Conservation (phyloP, 2,113 vertebrate genomes). For the Mesoclemmys tuberculata region DNA sequence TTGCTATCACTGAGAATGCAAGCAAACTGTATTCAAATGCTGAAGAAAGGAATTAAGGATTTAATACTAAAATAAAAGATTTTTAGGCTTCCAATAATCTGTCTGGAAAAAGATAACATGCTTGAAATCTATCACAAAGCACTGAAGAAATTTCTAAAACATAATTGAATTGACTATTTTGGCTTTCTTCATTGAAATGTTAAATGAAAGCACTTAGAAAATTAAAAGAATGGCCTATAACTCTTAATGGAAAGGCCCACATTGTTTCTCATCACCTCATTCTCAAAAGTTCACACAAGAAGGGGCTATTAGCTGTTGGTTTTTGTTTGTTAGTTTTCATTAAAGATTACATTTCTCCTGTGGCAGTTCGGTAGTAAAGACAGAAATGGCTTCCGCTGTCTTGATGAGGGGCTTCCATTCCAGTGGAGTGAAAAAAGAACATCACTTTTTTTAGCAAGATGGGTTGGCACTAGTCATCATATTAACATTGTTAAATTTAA, state of each 20-base stretch:
- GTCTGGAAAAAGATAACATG: background rate
- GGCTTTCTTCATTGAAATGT: background rate
- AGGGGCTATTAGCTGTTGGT: background rate
- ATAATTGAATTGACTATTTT: background rate
- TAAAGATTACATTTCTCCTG: background rate
- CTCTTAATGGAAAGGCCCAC: background rate
- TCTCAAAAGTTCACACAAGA: background rate
- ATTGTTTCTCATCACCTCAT: background rate
- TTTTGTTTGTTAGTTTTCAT: background rate
- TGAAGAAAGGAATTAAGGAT: background rate
- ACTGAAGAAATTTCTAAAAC: background rate
- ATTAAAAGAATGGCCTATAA: background rate
- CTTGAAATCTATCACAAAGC: background rate
- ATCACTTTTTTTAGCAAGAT: background rate
- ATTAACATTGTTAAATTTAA: background rate
- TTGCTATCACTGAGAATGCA: background rate
- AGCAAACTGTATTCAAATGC: background rate
- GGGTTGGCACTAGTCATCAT: background rate
- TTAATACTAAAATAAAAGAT: background rate
- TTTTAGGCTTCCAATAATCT: background rate
- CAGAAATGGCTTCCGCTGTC: background rate
- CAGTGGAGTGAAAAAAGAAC: background rate
- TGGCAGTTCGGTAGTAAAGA: background rate
- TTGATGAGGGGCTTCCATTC: background rate
- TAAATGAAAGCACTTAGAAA: background rate